A percentile compares a stretch with the other conserved stretches of the same genome.
Evolutionary conservation across 2,113 vertebrate genomes (phyloP).

Genomic region (Spilogale gracilis): DNA sequence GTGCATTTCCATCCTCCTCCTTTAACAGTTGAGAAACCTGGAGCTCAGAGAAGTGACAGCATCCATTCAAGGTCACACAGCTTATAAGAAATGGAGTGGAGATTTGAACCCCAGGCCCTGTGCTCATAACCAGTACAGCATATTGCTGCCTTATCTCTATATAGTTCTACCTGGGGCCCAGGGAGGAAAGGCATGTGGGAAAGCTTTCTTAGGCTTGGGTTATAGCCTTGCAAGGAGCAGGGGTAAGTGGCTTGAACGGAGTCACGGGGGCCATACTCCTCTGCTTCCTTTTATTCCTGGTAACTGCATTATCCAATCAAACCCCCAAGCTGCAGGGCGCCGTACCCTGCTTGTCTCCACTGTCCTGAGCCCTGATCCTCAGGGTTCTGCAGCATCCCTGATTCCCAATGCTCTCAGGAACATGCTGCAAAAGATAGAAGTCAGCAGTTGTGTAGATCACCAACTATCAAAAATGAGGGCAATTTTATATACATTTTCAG

Average conservation of each 20-base stretch:
- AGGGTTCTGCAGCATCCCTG: neutral
- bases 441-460: neutral
- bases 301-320: neutral
- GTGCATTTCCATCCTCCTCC: neutral
- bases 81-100: neutral
- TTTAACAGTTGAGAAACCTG: neutral
- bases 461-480: neutral
- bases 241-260: neutral
- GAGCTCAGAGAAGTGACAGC: neutral
- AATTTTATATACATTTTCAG: neutral
- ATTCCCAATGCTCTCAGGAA: neutral
- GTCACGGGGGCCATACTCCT: neutral
- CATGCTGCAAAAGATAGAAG: slow-evolving; percentile 1
- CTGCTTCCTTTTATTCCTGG: rapidly evolving
- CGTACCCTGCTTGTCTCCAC: neutral
- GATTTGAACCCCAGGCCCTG: neutral
- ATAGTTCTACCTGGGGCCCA: neutral
- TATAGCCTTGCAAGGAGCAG: neutral
- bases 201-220: neutral
- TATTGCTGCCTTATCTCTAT: neutral
- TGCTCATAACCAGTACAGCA: too few relatives aligned
- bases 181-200: neutral
- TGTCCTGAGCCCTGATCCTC: neutral
- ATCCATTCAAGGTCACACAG: neutral
- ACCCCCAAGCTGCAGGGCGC: neutral